These are phyloP conservation scores for Ceratoteleas bidentatus DNA, from an alignment of 1,140 invertebrate species.

Conservation along the genomic window DNA sequence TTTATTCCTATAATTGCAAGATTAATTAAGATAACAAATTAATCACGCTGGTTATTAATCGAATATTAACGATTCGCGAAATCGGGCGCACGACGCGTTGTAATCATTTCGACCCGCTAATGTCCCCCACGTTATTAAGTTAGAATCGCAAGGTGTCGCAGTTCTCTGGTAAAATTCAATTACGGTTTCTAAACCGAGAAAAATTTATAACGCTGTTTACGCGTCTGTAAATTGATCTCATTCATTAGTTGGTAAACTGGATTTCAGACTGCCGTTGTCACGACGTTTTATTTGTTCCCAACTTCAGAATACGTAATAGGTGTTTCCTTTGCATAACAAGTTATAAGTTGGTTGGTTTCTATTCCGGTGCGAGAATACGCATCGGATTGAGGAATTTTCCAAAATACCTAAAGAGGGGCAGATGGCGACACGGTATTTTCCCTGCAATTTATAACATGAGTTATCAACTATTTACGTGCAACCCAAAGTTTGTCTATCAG, in stretches of 20 bases:
- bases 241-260: conserved; percentile 38
- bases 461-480: too few relatives aligned
- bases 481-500: too few relatives aligned
- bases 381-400: conserved; percentile 24
- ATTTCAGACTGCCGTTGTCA: conserved; percentile 30
- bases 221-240: conserved; percentile 35
- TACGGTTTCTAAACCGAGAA: conserved; percentile 30
- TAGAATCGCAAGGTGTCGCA: conserved; percentile 12
- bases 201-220: conserved; percentile 41
- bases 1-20: neutral
- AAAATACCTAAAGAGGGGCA: neutral
- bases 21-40: conserved; percentile 13
- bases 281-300: conserved; percentile 37
- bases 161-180: conserved; percentile 20
- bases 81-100: neutral
- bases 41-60: conserved; percentile 3
- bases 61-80: neutral
- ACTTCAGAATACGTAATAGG: conserved; percentile 39
- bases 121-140: conserved; percentile 14
- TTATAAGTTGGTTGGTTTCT: conserved; percentile 27
- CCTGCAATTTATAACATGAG: neutral
- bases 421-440: neutral
- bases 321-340: conserved; percentile 47
- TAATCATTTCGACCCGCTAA: conserved; percentile 5
- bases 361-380: conserved; percentile 16